A percentile compares a stretch with the other conserved stretches of the same genome.
Evolutionary conservation across 2,113 vertebrate genomes (phyloP).

Genomic region (Xenopus borealis): DNA sequence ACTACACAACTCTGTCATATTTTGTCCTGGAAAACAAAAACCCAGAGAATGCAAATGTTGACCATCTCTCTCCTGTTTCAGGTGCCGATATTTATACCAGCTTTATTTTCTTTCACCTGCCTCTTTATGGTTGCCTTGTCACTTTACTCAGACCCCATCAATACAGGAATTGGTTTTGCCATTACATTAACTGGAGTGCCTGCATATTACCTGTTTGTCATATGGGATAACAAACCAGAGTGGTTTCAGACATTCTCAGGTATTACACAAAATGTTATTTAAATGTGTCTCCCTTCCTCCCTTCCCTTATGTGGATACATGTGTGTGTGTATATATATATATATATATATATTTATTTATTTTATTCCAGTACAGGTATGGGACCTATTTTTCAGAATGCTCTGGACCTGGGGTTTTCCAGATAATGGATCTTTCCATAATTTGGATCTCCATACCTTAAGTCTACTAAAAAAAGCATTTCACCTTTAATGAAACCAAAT

Average conservation of each 20-base stretch:
- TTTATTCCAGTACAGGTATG: too few relatives aligned
- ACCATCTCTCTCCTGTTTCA: slow-evolving; percentile 54
- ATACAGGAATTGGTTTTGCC: slow-evolving; percentile 88
- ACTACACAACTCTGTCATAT: too few relatives aligned
- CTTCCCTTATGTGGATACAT: background rate
- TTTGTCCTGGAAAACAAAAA: too few relatives aligned
- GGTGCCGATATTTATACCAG: slow-evolving; percentile 91
- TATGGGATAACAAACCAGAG: slow-evolving; percentile 79
- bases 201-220: slow-evolving; percentile 89
- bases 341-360: too few relatives aligned
- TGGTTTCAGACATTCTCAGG: slow-evolving; percentile 79
- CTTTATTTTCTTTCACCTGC: slow-evolving; percentile 84
- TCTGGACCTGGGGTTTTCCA: too few relatives aligned
- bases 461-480: too few relatives aligned
- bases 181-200: slow-evolving; percentile 91
- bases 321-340: too few relatives aligned
- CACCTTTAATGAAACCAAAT: too few relatives aligned
- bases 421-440: too few relatives aligned
- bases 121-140: slow-evolving; percentile 94
- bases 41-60: too few relatives aligned
- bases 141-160: slow-evolving; percentile 88
- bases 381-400: too few relatives aligned
- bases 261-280: slow-evolving; percentile 51
- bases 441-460: too few relatives aligned
- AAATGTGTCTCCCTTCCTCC: background rate